A percentile compares a stretch with the other conserved stretches of the same genome.
These are phyloP conservation scores for Drepana arcuata DNA, from an alignment of 1,140 invertebrate species.

Conservation along the genomic window DNA sequence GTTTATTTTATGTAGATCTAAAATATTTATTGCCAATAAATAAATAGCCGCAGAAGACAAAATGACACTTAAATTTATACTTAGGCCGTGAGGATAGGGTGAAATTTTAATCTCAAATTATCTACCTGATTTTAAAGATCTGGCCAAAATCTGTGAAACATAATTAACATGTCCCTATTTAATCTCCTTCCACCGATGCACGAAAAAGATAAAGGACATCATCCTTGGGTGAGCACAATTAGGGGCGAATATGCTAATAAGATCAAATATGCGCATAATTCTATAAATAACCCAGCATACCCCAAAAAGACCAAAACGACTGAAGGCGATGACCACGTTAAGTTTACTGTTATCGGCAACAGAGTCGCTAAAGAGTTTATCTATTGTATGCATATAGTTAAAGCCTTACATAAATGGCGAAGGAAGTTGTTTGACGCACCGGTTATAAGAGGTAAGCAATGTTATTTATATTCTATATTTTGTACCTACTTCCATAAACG, in stretches of 20 bases:
- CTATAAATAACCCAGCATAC: slow-evolving; percentile 40
- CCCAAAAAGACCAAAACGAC: slow-evolving; percentile 20
- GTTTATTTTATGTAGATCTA: too few relatives aligned
- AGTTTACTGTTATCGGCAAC: slow-evolving; percentile 48
- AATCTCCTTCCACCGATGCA: too few relatives aligned
- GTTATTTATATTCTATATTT: too few relatives aligned
- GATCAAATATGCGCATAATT: slow-evolving; percentile 46
- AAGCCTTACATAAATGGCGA: slow-evolving; percentile 46
- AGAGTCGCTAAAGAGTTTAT: slow-evolving; percentile 48
- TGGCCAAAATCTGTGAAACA: too few relatives aligned
- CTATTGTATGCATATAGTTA: slow-evolving; percentile 39
- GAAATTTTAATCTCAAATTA: too few relatives aligned
- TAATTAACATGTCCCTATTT: too few relatives aligned
- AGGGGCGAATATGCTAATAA: slow-evolving; percentile 27
- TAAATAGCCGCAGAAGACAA: too few relatives aligned
- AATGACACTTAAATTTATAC: too few relatives aligned
- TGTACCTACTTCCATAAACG: too few relatives aligned
- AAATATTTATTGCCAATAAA: too few relatives aligned
- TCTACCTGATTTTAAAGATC: too few relatives aligned
- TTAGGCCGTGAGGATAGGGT: too few relatives aligned
- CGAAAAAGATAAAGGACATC: slow-evolving; percentile 15
- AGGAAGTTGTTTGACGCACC: slow-evolving; percentile 37
- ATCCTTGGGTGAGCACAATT: slow-evolving; percentile 47
- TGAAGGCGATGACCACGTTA: slow-evolving; percentile 14
- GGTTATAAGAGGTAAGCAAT: slow-evolving; percentile 44